These are phyloP conservation scores for Halichondria panicea DNA, from an alignment of 37 sponge, comb jelly and placozoan genomes.

Conservation along the genomic window DNA sequence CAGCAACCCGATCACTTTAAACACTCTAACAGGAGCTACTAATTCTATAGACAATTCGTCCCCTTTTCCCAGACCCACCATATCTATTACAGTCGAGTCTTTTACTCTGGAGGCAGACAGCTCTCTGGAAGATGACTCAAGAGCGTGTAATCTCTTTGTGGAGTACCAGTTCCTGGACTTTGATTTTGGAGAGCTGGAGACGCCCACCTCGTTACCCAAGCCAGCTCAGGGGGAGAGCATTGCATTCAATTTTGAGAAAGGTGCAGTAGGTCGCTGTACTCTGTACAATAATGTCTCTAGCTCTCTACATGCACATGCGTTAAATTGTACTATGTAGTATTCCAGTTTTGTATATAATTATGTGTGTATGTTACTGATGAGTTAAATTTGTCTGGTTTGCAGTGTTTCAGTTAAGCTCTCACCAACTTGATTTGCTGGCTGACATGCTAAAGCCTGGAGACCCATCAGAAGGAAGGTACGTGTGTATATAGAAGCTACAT, in stretches of 20 bases:
- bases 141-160: slow-evolving; percentile 53
- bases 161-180: slow-evolving; percentile 82
- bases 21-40: neutral
- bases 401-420: slow-evolving; percentile 6
- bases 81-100: slow-evolving; percentile 43
- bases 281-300: slow-evolving; percentile 13
- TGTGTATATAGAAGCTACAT: neutral
- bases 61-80: neutral
- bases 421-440: slow-evolving; percentile 2
- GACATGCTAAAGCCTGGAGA: slow-evolving; percentile 24
- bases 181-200: slow-evolving; percentile 71
- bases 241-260: slow-evolving; percentile 76
- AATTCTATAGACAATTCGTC: neutral
- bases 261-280: neutral
- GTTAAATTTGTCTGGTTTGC: neutral
- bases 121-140: slow-evolving; percentile 8
- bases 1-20: slow-evolving; percentile 35
- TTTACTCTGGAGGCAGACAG: slow-evolving; percentile 34
- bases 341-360: neutral
- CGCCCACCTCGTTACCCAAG: slow-evolving; percentile 49
- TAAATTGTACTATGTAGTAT: no score
- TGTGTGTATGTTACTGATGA: neutral
- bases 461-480: slow-evolving; percentile 13
- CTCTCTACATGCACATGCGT: slow-evolving; percentile 17
- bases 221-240: slow-evolving; percentile 47